Evolutionary conservation across 2,888 invertebrate species (phyloP).

Genomic region (Melipona bicolor): DNA sequence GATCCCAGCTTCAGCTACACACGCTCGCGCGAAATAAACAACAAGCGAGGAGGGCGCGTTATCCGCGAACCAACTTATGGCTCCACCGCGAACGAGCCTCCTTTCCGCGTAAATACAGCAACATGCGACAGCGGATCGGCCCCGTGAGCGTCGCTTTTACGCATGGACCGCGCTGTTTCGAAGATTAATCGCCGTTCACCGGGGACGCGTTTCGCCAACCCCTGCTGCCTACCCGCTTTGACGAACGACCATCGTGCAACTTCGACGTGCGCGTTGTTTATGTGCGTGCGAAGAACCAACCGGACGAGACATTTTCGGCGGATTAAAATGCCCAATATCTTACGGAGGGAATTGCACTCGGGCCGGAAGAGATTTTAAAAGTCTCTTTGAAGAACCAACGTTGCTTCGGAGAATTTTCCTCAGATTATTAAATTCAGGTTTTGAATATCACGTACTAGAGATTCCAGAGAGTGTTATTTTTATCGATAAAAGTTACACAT

Average conservation of each 20-base stretch:
- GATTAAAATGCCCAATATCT: neutral
- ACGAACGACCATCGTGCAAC: constrained; percentile 18
- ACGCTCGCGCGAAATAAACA: constrained; percentile 58
- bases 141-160: constrained; percentile 28
- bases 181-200: constrained; percentile 44
- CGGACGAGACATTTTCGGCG: neutral
- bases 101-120: constrained; percentile 41
- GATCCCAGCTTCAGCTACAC: neutral
- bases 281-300: no score
- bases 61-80: constrained; percentile 47
- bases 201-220: constrained; percentile 27
- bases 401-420: neutral
- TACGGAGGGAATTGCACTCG: neutral
- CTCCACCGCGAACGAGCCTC: constrained; percentile 8
- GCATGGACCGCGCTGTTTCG: constrained; percentile 21
- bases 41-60: constrained; percentile 45
- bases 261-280: constrained; percentile 7
- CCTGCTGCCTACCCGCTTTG: constrained; percentile 27
- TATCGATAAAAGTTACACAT: no score
- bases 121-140: constrained; percentile 35
- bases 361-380: no score
- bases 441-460: no score
- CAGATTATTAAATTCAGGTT: no score
- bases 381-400: neutral
- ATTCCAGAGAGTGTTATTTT: no score